A percentile compares a stretch with the other conserved stretches of the same genome.
Evolutionary conservation across 2,888 invertebrate genomes (phyloP).

Genomic region (Odontocolon sp.): DNA sequence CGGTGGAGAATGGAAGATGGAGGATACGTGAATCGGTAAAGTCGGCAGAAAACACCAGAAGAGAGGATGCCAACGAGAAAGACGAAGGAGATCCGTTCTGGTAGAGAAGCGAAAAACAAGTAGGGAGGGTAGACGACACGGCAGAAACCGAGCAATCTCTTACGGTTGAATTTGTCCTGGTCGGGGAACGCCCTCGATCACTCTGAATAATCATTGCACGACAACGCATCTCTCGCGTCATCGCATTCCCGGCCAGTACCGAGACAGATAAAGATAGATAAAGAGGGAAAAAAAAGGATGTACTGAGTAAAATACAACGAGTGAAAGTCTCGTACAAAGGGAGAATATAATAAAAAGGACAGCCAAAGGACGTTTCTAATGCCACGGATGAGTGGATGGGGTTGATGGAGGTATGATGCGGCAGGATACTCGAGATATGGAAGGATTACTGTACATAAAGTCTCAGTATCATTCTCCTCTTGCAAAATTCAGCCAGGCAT

Average conservation of each 20-base stretch:
- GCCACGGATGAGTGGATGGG: constrained; percentile 53
- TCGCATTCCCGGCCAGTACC: constrained; percentile 64
- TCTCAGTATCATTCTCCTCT: not conserved
- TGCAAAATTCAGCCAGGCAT: not conserved
- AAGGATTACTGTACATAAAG: not conserved
- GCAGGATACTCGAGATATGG: not conserved
- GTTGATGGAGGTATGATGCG: constrained; percentile 21
- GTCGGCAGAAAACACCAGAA: not conserved
- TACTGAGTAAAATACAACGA: constrained; percentile 32
- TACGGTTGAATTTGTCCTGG: constrained; percentile 73
- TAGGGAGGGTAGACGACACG: constrained; percentile 55
- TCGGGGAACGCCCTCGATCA: constrained; percentile 72
- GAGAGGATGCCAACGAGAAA: constrained; percentile 10
- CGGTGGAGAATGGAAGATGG: constrained; percentile 26
- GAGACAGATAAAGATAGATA: constrained; percentile 26
- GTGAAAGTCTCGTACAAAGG: constrained; percentile 49
- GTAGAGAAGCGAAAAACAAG: constrained; percentile 7
- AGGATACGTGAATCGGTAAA: constrained; percentile 1
- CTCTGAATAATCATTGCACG: constrained; percentile 77
- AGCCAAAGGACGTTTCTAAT: constrained; percentile 62
- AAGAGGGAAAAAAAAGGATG: constrained; percentile 13
- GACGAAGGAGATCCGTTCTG: constrained; percentile 32
- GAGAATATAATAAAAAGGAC: constrained; percentile 53
- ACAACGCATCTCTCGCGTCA: constrained; percentile 66
- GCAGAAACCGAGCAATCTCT: constrained; percentile 73